phyloP scores from a whole-genome alignment of 1,140 invertebrate species.

The Palaemon carinicauda region DNA sequence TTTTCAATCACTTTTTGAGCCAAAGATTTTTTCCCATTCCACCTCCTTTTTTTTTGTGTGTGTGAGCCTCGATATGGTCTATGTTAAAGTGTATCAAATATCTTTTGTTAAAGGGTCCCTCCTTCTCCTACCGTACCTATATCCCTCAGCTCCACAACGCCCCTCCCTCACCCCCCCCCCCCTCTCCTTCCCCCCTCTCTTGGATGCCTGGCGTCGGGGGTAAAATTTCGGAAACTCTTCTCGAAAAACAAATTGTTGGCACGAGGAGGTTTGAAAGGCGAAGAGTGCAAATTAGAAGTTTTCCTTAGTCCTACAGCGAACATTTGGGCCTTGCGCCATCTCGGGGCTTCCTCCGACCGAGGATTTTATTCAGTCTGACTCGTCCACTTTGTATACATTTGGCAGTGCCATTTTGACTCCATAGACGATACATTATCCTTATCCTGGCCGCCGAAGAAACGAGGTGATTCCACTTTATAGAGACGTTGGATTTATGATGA shows the following conservation, averaged over 20 bases:
- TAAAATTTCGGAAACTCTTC: constrained; percentile 55
- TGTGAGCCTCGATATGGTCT: no score
- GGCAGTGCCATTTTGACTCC: constrained; percentile 41
- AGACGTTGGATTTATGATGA: constrained; percentile 59
- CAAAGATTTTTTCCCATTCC: no score
- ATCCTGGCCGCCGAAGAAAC: constrained; percentile 41
- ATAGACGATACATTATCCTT: constrained; percentile 47
- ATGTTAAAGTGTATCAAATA: no score
- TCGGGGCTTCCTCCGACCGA: not conserved
- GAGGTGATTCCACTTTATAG: constrained; percentile 58
- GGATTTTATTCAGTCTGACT: not conserved
- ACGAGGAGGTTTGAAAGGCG: constrained; percentile 50
- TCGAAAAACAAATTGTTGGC: constrained; percentile 49
- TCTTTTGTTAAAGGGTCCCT: not conserved
- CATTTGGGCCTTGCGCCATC: not conserved
- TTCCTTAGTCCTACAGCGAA: constrained; percentile 37
- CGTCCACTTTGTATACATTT: constrained; percentile 23
- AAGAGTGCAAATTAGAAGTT: constrained; percentile 57
- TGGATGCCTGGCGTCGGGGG: not conserved
- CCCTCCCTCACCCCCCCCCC: not conserved
- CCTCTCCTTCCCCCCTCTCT: not conserved
- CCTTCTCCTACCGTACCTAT: not conserved
- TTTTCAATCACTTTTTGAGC: no score
- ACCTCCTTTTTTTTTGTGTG: no score
- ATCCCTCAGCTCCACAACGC: not conserved